Base-by-base conservation (phyloP, 1,140 invertebrate genomes). In the Temnothorax longispinosus region DNA sequence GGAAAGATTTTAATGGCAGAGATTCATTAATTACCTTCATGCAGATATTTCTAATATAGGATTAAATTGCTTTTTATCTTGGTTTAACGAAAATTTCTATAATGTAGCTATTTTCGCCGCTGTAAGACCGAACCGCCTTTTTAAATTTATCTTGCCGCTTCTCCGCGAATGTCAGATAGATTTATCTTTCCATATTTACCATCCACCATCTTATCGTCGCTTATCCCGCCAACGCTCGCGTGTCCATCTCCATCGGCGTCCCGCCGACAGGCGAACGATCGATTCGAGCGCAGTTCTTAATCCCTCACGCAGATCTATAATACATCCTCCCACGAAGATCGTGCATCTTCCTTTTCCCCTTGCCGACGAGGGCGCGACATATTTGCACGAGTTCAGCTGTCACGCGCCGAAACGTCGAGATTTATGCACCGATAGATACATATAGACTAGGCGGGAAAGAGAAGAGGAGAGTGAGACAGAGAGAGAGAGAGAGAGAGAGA, bases 371-470 rank as follows among this genome's bases (percentile, higher is more conserved):
- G 62, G 54, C 56, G 56, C 78, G 89, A 89, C 88, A 88, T 87
- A 91, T 91, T 91, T 88, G 89, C 81, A 4, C 65, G 62, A 81
- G 75, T 90, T 84, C 84, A 87, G 77, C 77, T 74, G 78, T 85
- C 75, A 84, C 41, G 41, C 32, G 62, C 62, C 77, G 78, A 85
- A 76, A 50, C 77, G 82, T 67, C 67, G 65, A 44, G 90, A 91
- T 91, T 91, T 91, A 91, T 91, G 67, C 89, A 81, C 56, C 67
- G 35, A 52, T 58, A 50, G 74, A 88, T 78, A 78, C 58, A 72
- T 69, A 65, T 89, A 32, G 54, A 64, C 32, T n/a, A 41, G 54
- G 35, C 5, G 10, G 15, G 32, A 62, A 54, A 67, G 38, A 41
- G 32, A 52, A 47, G 52, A 27, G 11, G 7, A 18, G 21, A 44